A percentile compares a stretch with the other conserved stretches of the same genome.
These are phyloP conservation scores for Panthera leo DNA, from an alignment of 2,113 vertebrate species.

Conservation along the genomic window DNA sequence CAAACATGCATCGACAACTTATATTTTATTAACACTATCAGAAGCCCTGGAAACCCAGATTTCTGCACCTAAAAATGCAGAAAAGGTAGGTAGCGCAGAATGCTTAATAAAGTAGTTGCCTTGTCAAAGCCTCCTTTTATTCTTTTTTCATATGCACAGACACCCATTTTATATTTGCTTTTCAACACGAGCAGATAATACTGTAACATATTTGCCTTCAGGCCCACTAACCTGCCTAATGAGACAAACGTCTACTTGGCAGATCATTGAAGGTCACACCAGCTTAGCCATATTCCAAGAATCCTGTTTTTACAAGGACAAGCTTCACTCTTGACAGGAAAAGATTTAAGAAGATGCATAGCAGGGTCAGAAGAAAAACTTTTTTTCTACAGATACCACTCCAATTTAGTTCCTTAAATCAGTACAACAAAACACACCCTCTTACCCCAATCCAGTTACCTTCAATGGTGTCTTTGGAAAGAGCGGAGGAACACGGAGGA, in stretches of 20 bases:
- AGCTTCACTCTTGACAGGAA: slow-evolving; percentile 23
- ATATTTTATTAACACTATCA: background rate
- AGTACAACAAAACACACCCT: background rate
- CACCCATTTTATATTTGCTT: slow-evolving; percentile 29
- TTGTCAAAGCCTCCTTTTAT: background rate
- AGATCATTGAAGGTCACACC: slow-evolving; percentile 1
- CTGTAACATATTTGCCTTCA: background rate
- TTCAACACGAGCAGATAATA: slow-evolving; percentile 2
- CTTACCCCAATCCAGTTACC: background rate
- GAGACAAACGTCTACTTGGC: background rate
- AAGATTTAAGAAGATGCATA: background rate
- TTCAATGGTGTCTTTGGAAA: background rate
- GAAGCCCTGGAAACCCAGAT: background rate
- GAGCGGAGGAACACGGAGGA: background rate
- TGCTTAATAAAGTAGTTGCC: background rate
- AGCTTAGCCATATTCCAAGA: slow-evolving; percentile 27
- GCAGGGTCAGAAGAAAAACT: background rate
- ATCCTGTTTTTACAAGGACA: slow-evolving; percentile 6
- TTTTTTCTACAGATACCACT: background rate
- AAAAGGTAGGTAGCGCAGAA: background rate
- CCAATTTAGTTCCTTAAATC: background rate
- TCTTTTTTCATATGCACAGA: background rate
- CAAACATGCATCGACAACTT: background rate
- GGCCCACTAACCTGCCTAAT: slow-evolving; percentile 1
- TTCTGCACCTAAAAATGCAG: slow-evolving; percentile 26